Percentiles rank a stretch among this genome's conserved stretches.
Conservation (phyloP, 2,113 vertebrate genomes). For the Danionella cerebrum region DNA sequence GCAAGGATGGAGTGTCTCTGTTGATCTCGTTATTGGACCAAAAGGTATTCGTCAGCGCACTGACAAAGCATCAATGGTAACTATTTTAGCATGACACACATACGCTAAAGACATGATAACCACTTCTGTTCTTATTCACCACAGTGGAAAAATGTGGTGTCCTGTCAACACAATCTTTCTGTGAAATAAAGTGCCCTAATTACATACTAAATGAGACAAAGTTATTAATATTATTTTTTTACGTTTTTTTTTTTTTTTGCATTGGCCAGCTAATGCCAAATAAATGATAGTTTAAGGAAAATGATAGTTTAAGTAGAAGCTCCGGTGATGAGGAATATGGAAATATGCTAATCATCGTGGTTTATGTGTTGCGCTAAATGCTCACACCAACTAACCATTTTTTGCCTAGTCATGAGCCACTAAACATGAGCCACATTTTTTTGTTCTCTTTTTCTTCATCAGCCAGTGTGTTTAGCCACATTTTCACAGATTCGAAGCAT, state of each 20-base stretch:
- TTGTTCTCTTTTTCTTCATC: conserved; percentile 6
- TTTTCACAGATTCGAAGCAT: conserved; percentile 82
- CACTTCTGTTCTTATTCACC: not conserved
- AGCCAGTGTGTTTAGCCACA: conserved; percentile 77
- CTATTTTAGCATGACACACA: not conserved
- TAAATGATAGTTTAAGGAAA: no score
- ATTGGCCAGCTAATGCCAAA: no score
- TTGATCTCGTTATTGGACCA: conserved; percentile 83
- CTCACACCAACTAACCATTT: no score
- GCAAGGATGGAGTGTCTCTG: conserved; percentile 84
- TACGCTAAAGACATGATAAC: not conserved
- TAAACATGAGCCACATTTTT: no score
- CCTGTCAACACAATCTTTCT: not conserved
- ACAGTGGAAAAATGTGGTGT: not conserved
- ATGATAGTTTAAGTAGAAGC: no score
- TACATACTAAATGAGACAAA: no score
- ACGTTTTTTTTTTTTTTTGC: not conserved
- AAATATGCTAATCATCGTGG: no score
- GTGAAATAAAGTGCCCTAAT: not conserved
- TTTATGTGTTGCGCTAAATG: no score
- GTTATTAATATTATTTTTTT: no score
- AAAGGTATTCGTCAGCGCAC: conserved; percentile 85
- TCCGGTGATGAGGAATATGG: no score
- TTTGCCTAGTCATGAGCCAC: no score
- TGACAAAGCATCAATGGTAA: conserved; percentile 73